Evolutionary conservation across 2,797 vertebrate species (phyloP), one percentile per base, ranked within the genome.

Genomic region (Cyprinodon diabolis): DNA sequence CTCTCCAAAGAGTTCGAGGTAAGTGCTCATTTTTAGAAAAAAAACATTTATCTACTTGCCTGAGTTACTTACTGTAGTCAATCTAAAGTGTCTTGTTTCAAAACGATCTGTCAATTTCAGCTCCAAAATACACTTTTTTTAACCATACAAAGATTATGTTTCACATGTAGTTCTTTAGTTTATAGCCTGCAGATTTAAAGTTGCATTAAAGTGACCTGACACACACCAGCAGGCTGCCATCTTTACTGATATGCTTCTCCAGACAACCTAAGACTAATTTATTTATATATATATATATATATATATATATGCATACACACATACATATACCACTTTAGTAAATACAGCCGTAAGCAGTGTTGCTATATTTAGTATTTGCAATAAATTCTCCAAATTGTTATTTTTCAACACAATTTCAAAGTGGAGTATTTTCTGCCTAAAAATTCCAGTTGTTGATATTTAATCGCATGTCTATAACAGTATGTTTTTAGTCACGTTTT

Each of bases 281-380:
- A n/a, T n/a, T n/a, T n/a, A n/a, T n/a, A n/a, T n/a, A n/a, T n/a
- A n/a, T n/a, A n/a, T n/a, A n/a, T n/a, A n/a, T n/a, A n/a, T n/a
- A n/a, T n/a, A n/a, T n/a, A n/a, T n/a, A n/a, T n/a, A n/a, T n/a
- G n/a, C n/a, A n/a, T n/a, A n/a, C n/a, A n/a, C n/a, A n/a, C n/a
- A 93, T 93, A 93, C 91, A 91, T 88, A 84, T 86, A 66, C 87
- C 81, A 82, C 80, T 89, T 71, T 83, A 76, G 83, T 91, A 93
- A 93, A 91, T 89, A 87, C 81, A 93, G 68, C 80, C 86, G 85
- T 75, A 76, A 84, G 81, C 89, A 77, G 67, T 66, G 73, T n/a
- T n/a, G n/a, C n/a, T n/a, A n/a, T n/a, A n/a, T n/a, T n/a, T n/a
- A n/a, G n/a, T n/a, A n/a, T n/a, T n/a, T n/a, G n/a, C n/a, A n/a